Evolutionary conservation across 37 sponge, comb jelly and placozoan species (phyloP), one percentile per base, ranked within the genome.

Genomic region (Halisarca cf. caerulea): DNA sequence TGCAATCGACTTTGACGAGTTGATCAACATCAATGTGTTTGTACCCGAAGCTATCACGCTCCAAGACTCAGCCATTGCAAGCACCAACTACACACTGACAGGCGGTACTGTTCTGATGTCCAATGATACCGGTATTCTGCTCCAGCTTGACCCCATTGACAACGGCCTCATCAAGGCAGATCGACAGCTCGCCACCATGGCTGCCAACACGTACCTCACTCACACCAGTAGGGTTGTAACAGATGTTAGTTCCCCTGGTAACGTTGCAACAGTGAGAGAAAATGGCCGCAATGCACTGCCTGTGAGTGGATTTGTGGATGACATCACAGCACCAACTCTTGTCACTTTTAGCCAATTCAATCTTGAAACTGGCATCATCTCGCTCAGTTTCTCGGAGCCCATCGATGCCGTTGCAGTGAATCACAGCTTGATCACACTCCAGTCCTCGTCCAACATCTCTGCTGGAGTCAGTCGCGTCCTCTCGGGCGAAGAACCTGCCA

Each of bases 341-440:
- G 40, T 32, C 9, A 27, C 53, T 30, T 96, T 91, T 80, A 36
- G 28, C 40, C 62, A 78, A 55, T 94, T 94, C 77, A 84, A 84
- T 70, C 40, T 84, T 20, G 88, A 89, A 36, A 35, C 83, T 17
- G 88, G 75, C 7, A 37, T 83, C 24, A 41, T 96, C 17, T 75
- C 78, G 39, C 60, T 96, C 2, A 69, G 38, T 18, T 96, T 96
- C 88, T 82, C 85, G 2, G 97, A 96, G 45, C 97, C 97, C 24
- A 87, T 96, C 59, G 84, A 89, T 47, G 58, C 83, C 14, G 74
- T 73, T 14, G 44, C 59, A 40, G 85, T 96, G 14, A 92, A 96
- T 72, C 86, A 82, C 82, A 81, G 86, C 20, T 43, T 72, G 2
- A 88, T 96, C n/a, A 89, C 90, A 3, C 84, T 96, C 27, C 88